phyloP scores from a whole-genome alignment of 2,888 invertebrate genomes.

The Caenorhabditis drosophilae region DNA sequence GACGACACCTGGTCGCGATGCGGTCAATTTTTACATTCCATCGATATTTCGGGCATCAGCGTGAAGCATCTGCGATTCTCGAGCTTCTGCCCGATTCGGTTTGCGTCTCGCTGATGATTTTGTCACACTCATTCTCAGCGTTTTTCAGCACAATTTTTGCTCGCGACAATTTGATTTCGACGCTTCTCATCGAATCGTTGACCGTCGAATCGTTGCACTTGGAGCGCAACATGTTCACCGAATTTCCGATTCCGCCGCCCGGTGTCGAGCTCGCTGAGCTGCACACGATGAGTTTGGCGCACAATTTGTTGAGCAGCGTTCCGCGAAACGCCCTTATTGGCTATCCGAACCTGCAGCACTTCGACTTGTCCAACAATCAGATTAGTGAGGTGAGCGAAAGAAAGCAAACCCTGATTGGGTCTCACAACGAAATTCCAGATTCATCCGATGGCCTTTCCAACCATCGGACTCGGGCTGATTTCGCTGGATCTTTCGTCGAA shows the following conservation, averaged over 20 bases:
- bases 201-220: constrained; percentile 41
- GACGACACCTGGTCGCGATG: constrained; percentile 52
- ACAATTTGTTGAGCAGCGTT: constrained; percentile 53
- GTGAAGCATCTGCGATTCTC: constrained; percentile 37
- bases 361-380: constrained; percentile 59
- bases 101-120: neutral
- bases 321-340: constrained; percentile 48
- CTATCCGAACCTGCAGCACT: constrained; percentile 52
- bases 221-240: constrained; percentile 48
- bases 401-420: neutral
- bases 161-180: constrained; percentile 43
- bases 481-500: constrained; percentile 48
- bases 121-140: neutral
- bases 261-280: constrained; percentile 45
- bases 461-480: constrained; percentile 47
- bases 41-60: constrained; percentile 56
- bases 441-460: constrained; percentile 46
- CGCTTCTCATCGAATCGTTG: constrained; percentile 32
- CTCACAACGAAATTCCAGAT: constrained; percentile 20
- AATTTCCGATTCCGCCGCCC: constrained; percentile 44
- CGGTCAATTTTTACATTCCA: constrained; percentile 48
- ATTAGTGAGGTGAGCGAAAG: constrained; percentile 27
- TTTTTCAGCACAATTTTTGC: constrained; percentile 42
- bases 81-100: constrained; percentile 47
- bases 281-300: constrained; percentile 55